phyloP scores from a whole-genome alignment of 2,888 invertebrate genomes.

The Bimastos eiseni region DNA sequence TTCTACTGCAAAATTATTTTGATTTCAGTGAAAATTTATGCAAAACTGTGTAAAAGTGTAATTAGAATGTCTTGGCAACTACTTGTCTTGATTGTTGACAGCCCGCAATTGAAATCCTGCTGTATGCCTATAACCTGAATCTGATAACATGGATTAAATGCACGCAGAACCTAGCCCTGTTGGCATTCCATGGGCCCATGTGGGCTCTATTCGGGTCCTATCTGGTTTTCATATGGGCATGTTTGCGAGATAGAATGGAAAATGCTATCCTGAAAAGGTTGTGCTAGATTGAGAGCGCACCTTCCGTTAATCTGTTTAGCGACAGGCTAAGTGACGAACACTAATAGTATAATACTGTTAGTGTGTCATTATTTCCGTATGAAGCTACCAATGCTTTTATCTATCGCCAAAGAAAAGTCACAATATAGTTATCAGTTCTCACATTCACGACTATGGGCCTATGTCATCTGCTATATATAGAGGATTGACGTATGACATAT shows the following conservation, averaged over 20 bases:
- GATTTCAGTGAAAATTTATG: background rate
- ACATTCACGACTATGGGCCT: background rate
- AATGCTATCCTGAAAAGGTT: background rate
- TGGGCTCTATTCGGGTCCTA: too few relatives aligned
- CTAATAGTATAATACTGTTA: background rate
- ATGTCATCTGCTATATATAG: too few relatives aligned
- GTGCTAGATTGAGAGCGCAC: background rate
- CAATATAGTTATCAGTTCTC: too few relatives aligned
- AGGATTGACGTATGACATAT: background rate
- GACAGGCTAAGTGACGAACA: background rate
- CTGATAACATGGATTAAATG: background rate
- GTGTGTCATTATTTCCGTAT: background rate
- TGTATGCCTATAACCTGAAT: background rate
- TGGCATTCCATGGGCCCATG: too few relatives aligned
- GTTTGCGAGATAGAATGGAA: background rate
- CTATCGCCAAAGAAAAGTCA: too few relatives aligned
- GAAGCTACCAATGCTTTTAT: too few relatives aligned
- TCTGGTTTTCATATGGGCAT: too few relatives aligned
- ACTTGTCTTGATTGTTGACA: background rate
- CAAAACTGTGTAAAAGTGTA: background rate
- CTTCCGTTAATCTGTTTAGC: background rate
- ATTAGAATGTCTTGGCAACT: background rate
- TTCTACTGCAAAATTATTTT: background rate
- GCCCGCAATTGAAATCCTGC: background rate
- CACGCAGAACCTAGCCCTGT: too few relatives aligned